Evolutionary conservation across 1,140 invertebrate genomes (phyloP).

Genomic region (Brachionus plicatilis): DNA sequence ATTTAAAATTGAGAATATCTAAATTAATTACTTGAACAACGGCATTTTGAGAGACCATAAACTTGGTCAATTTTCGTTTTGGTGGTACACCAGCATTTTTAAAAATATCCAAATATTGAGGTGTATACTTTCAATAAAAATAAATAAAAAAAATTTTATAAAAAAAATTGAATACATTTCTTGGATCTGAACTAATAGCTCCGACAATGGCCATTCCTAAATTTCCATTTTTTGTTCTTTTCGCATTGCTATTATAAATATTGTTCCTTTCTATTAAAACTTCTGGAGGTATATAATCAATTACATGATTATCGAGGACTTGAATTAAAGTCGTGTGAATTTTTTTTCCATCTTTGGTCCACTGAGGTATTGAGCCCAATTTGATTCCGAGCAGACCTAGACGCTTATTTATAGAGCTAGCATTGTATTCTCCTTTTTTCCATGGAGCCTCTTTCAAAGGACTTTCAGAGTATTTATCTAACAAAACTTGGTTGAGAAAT

Average conservation of each 20-base stretch:
- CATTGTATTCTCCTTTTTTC: constrained; percentile 62
- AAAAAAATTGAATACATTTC: constrained; percentile 54
- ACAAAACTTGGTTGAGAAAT: constrained; percentile 72
- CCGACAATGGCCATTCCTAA: constrained; percentile 75
- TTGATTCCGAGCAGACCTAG: constrained; percentile 83
- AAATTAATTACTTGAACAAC: background rate
- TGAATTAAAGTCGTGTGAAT: constrained; percentile 75
- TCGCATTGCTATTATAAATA: constrained; percentile 52
- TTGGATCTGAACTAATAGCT: constrained; percentile 78
- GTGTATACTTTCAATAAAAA: constrained; percentile 63
- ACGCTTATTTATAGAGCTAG: constrained; percentile 56
- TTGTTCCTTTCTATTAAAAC: constrained; percentile 58
- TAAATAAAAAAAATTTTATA: background rate
- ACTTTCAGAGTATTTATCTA: constrained; percentile 61
- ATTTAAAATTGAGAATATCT: too few species aligned
- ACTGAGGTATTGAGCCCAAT: constrained; percentile 85
- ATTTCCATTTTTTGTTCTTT: constrained; percentile 43
- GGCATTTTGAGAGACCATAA: constrained; percentile 77
- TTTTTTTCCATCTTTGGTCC: constrained; percentile 76
- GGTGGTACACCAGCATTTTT: constrained; percentile 76
- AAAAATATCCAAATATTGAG: constrained; percentile 82
- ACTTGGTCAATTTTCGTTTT: constrained; percentile 74
- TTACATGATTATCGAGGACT: constrained; percentile 89
- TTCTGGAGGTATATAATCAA: constrained; percentile 81
- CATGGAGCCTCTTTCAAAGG: constrained; percentile 61